These are phyloP conservation scores for Mobula hypostoma DNA, from an alignment of 2,113 vertebrate species.

Conservation along the genomic window DNA sequence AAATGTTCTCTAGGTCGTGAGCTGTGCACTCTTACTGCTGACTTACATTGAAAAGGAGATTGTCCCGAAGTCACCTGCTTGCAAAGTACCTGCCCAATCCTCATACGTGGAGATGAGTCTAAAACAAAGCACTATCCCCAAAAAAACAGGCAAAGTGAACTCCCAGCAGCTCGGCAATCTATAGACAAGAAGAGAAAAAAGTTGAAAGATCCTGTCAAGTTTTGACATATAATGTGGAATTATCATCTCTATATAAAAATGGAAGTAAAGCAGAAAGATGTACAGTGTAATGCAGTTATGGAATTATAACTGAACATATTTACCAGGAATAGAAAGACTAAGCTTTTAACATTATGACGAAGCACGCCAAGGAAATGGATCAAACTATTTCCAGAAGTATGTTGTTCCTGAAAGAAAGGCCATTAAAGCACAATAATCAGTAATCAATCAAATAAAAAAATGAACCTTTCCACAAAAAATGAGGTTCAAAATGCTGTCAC, in stretches of 20 bases:
- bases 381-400: neutral
- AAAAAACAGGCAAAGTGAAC: too few relatives aligned
- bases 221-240: neutral
- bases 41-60: too few relatives aligned
- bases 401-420: neutral
- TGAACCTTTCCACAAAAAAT: neutral
- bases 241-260: neutral
- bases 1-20: too few relatives aligned
- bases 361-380: neutral
- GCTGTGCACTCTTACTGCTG: too few relatives aligned
- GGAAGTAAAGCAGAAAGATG: neutral
- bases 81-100: too few relatives aligned
- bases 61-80: too few relatives aligned
- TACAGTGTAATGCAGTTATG: neutral
- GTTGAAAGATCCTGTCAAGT: neutral
- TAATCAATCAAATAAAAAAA: neutral
- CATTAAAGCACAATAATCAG: neutral
- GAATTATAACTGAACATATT: neutral
- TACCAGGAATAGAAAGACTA: neutral
- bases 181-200: neutral
- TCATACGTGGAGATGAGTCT: too few relatives aligned
- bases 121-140: too few relatives aligned
- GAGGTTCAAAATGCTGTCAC: neutral
- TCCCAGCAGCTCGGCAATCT: too few relatives aligned
- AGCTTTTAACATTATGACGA: neutral